Percentiles rank a stretch among this genome's conserved stretches.
phyloP scores from a whole-genome alignment of 2,797 vertebrate genomes.

The Chrosomus eos region DNA sequence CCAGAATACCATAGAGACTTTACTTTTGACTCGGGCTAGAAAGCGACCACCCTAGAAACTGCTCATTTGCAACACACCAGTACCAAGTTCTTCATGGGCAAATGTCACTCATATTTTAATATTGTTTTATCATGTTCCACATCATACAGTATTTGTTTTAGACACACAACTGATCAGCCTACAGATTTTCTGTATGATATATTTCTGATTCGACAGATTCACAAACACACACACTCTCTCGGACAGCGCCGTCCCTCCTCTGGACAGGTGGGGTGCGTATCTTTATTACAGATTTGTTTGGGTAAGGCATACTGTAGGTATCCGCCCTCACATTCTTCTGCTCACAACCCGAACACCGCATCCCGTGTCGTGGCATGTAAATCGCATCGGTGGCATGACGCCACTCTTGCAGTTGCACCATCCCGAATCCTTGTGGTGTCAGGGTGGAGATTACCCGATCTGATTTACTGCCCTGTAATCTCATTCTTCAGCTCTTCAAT shows the following conservation, averaged over 20 bases:
- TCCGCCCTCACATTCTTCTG: constrained; percentile 54
- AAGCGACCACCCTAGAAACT: neutral
- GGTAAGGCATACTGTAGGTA: constrained; percentile 45
- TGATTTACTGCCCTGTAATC: constrained; percentile 68
- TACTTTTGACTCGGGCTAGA: neutral
- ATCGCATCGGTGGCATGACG: constrained; percentile 60
- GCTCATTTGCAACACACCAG: too few species aligned
- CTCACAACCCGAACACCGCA: constrained; percentile 66
- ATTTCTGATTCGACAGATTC: neutral
- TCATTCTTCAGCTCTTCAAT: constrained; percentile 45
- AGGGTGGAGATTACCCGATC: constrained; percentile 61
- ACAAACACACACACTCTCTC: neutral
- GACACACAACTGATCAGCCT: neutral
- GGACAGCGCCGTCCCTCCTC: constrained; percentile 59
- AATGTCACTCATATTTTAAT: too few species aligned
- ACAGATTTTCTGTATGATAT: neutral
- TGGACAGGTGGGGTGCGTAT: constrained; percentile 56
- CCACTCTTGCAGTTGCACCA: constrained; percentile 50
- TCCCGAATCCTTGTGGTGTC: constrained; percentile 36
- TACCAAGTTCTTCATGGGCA: too few species aligned
- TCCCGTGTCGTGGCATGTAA: constrained; percentile 53
- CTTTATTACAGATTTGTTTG: constrained; percentile 25
- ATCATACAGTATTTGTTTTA: neutral
- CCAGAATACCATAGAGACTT: neutral
- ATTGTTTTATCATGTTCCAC: neutral